Conservation (phyloP, 2,888 invertebrate species). For the Nomada ferruginata region DNA sequence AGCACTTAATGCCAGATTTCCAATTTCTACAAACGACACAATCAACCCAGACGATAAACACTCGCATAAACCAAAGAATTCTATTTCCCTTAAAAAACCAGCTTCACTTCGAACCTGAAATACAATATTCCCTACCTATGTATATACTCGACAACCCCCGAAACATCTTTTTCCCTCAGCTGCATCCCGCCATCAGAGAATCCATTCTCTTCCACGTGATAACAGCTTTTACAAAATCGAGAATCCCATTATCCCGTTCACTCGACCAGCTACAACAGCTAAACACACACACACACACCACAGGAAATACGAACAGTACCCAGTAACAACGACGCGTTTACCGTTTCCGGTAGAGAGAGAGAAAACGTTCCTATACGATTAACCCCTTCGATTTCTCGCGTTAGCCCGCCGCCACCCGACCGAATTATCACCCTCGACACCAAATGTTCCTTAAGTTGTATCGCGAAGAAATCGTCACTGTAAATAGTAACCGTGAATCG, state of each 20-base stretch:
- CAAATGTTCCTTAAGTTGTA: conserved; percentile 73
- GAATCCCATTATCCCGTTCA: neutral
- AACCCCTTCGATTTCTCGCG: conserved; percentile 43
- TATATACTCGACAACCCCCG: too few species aligned
- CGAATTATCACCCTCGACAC: conserved; percentile 70
- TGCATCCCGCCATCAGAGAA: neutral
- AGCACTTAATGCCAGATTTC: too few species aligned
- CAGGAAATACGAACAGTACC: too few species aligned
- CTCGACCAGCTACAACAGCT: neutral
- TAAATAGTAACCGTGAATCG: conserved; percentile 61
- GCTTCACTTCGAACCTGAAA: too few species aligned
- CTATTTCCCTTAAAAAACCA: too few species aligned
- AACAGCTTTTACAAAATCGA: neutral
- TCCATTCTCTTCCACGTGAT: neutral
- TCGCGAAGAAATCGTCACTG: conserved; percentile 60
- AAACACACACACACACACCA: too few species aligned
- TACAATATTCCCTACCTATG: too few species aligned
- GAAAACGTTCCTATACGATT: conserved; percentile 52
- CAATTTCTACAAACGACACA: too few species aligned
- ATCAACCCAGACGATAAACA: too few species aligned
- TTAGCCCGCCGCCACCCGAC: conserved; percentile 58
- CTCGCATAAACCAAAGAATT: too few species aligned
- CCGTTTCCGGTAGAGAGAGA: conserved; percentile 6
- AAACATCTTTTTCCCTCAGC: too few species aligned
- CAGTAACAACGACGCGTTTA: neutral